phyloP scores from a whole-genome alignment of 2,888 invertebrate genomes.

The Encarsia formosa region DNA sequence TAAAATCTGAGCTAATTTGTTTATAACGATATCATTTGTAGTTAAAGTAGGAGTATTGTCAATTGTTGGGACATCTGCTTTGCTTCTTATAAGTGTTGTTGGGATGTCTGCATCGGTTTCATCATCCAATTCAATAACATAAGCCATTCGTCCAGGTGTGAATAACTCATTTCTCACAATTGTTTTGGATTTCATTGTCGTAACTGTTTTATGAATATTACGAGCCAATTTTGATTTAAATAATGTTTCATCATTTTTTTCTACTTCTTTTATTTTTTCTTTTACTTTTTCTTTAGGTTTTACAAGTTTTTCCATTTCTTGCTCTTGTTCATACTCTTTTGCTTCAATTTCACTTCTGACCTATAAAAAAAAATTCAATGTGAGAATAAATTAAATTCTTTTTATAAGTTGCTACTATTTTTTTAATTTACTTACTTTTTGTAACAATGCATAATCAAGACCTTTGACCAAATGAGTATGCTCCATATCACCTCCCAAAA shows the following conservation, averaged over 20 bases:
- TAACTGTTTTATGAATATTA: constrained; percentile 68
- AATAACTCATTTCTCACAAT: constrained; percentile 86
- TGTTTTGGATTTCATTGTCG: constrained; percentile 67
- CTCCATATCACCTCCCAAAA: constrained; percentile 99
- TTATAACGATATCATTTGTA: constrained; percentile 85
- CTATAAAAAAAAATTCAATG: constrained; percentile 35
- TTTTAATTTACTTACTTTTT: constrained; percentile 83
- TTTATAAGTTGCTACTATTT: no score
- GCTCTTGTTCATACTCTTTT: constrained; percentile 78
- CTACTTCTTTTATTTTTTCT: constrained; percentile 52
- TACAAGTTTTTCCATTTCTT: constrained; percentile 73
- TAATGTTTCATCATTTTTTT: constrained; percentile 70
- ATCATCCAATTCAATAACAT: constrained; percentile 91
- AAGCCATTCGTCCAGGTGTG: constrained; percentile 95
- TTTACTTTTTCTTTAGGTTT: constrained; percentile 54
- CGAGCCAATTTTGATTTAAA: constrained; percentile 79
- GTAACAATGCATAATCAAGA: constrained; percentile 84
- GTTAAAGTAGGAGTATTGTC: constrained; percentile 66
- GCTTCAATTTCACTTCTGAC: constrained; percentile 76
- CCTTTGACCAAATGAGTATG: constrained; percentile 99
- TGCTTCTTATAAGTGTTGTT: constrained; percentile 87
- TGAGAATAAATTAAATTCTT: no score
- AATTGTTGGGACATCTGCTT: constrained; percentile 80
- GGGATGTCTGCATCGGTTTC: constrained; percentile 91
- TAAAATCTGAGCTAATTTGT: constrained; percentile 94